phyloP scores from a whole-genome alignment of 2,797 vertebrate species.

The Microctenopoma stevenorrisi region DNA sequence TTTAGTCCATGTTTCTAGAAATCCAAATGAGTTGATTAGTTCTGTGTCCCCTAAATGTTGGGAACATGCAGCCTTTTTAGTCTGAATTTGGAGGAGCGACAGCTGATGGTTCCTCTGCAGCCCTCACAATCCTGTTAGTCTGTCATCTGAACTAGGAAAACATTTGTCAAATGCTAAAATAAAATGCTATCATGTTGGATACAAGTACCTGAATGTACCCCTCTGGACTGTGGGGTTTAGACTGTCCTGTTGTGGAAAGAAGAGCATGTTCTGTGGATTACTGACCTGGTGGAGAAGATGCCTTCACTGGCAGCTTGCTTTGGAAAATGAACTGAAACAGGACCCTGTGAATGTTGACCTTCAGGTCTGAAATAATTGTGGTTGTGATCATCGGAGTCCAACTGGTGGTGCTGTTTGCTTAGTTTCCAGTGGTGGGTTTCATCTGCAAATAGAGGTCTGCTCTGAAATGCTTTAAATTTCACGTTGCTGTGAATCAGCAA shows the following conservation, averaged over 20 bases:
- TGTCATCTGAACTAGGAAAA: not conserved
- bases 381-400: constrained; percentile 3
- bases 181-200: not conserved
- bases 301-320: not conserved
- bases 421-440: not conserved
- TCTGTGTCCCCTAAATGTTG: not conserved
- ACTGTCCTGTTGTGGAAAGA: not conserved
- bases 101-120: too few relatives aligned
- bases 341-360: not conserved
- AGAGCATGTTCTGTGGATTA: not conserved
- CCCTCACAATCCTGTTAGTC: too few relatives aligned
- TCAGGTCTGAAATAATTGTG: not conserved
- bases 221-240: not conserved
- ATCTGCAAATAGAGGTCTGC: not conserved
- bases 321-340: not conserved
- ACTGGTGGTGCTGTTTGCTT: constrained; percentile 38
- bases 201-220: not conserved
- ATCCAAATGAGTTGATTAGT: not conserved
- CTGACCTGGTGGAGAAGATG: not conserved
- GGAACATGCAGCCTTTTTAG: not conserved
- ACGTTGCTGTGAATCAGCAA: not conserved
- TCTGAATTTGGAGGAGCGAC: not conserved
- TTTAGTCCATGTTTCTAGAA: not conserved
- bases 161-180: not conserved
- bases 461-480: too few relatives aligned